These are phyloP conservation scores for Ctenoplectra terminalis DNA, from an alignment of 1,140 invertebrate species.

Conservation along the genomic window DNA sequence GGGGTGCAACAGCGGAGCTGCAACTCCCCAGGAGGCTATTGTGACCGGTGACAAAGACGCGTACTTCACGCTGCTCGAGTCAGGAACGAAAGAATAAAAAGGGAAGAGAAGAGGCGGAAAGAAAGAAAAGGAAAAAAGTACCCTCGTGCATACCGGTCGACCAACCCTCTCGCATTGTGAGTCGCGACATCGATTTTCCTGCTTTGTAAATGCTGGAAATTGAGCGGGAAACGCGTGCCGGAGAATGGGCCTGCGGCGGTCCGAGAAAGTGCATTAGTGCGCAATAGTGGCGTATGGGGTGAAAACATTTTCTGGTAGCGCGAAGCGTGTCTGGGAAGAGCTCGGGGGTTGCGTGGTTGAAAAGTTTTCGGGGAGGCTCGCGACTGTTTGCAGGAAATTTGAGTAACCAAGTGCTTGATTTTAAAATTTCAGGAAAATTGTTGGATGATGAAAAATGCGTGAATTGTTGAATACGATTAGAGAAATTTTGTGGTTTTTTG, in stretches of 20 bases:
- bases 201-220: conserved; percentile 35
- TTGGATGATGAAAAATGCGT: too few species aligned
- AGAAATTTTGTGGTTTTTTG: too few species aligned
- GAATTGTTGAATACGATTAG: neutral
- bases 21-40: conserved; percentile 17
- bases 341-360: too few species aligned
- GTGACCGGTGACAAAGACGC: conserved; percentile 49
- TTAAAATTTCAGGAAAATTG: too few species aligned
- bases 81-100: neutral
- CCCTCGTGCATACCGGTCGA: neutral
- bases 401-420: too few species aligned
- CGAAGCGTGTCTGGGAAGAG: neutral
- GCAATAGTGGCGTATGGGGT: neutral
- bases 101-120: too few species aligned
- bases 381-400: neutral
- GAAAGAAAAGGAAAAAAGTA: neutral
- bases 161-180: conserved; percentile 24
- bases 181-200: conserved; percentile 28
- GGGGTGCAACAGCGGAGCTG: neutral
- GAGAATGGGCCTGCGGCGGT: conserved; percentile 18
- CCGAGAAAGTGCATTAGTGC: conserved; percentile 26
- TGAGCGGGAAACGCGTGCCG: conserved; percentile 10
- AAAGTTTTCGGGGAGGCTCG: neutral
- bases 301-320: neutral
- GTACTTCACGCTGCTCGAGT: conserved; percentile 36